Percentiles rank a stretch among this genome's conserved stretches.
Conservation (phyloP, 2,888 invertebrate species). For the Hemithea aestivaria region DNA sequence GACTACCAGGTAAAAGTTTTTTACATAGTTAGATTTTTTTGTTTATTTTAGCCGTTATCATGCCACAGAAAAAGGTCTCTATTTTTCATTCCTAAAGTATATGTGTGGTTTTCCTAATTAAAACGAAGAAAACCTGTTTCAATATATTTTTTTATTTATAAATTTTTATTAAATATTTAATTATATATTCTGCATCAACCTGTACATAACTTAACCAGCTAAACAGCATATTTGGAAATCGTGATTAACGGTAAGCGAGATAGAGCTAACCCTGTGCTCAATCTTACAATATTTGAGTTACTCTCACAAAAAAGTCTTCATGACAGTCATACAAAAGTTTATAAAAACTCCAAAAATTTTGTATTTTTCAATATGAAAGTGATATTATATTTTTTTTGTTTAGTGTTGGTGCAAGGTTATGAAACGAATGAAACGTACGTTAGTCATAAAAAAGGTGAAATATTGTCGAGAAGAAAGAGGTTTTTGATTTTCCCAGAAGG, state of each 20-base stretch:
- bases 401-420: constrained; percentile 16
- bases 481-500: constrained; percentile 81
- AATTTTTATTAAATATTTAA: too few relatives aligned
- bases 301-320: neutral
- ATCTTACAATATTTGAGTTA: constrained; percentile 15
- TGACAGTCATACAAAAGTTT: neutral
- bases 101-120: too few relatives aligned
- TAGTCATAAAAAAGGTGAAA: constrained; percentile 31
- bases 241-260: constrained; percentile 46
- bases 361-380: neutral
- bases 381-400: constrained; percentile 12
- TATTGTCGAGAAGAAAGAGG: constrained; percentile 75
- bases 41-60: too few relatives aligned
- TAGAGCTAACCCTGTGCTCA: constrained; percentile 28
- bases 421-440: constrained; percentile 27
- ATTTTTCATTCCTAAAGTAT: too few relatives aligned
- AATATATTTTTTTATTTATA: too few relatives aligned
- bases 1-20: too few relatives aligned
- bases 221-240: constrained; percentile 47
- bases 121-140: too few relatives aligned
- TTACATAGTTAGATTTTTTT: too few relatives aligned
- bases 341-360: neutral
- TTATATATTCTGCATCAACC: too few relatives aligned
- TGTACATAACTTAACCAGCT: constrained; percentile 22
- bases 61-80: too few relatives aligned